phyloP scores from a whole-genome alignment of 2,113 vertebrate genomes.

The Colinus virginianus region DNA sequence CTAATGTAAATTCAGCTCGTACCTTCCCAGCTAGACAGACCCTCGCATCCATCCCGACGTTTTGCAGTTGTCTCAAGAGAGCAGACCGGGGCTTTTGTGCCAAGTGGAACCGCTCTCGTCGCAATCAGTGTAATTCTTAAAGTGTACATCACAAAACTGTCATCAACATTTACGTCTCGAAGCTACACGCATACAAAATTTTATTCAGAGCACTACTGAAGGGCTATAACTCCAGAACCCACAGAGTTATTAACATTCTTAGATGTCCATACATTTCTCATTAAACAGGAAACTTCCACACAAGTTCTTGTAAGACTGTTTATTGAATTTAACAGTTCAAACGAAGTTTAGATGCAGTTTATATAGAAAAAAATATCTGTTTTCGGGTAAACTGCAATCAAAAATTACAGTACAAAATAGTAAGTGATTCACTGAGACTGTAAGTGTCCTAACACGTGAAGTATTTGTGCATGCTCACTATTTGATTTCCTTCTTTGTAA shows the following conservation, averaged over 20 bases:
- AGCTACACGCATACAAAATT: background rate
- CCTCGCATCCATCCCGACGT: background rate
- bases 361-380: slow-evolving; percentile 48
- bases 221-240: background rate
- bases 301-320: slow-evolving; percentile 77
- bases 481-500: slow-evolving; percentile 40
- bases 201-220: background rate
- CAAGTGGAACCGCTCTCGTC: background rate
- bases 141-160: background rate
- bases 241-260: background rate
- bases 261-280: slow-evolving; percentile 1
- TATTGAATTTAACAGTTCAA: slow-evolving; percentile 77
- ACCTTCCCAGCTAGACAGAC: background rate
- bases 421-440: slow-evolving; percentile 70
- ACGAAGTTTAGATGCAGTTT: slow-evolving; percentile 71
- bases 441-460: slow-evolving; percentile 63
- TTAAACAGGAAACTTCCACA: slow-evolving; percentile 72
- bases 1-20: background rate
- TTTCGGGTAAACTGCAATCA: slow-evolving; percentile 76
- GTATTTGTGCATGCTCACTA: slow-evolving; percentile 74
- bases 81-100: background rate
- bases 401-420: slow-evolving; percentile 73
- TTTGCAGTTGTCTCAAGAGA: background rate
- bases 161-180: background rate
- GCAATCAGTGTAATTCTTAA: background rate